phyloP scores from a whole-genome alignment of 2,888 invertebrate species.

The Aleiodes testaceus region DNA sequence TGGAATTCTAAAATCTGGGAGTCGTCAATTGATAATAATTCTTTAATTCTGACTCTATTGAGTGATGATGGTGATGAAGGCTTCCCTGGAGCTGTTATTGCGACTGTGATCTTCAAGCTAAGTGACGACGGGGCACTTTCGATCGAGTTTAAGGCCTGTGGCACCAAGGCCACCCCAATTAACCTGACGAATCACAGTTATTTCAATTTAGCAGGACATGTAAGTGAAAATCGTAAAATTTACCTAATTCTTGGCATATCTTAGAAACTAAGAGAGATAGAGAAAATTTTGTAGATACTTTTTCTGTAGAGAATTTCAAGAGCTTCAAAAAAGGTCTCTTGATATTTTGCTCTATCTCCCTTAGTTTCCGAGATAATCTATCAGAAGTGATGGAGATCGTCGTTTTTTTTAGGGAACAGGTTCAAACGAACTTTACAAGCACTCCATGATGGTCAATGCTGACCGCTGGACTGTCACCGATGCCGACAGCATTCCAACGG shows the following conservation, averaged over 20 bases:
- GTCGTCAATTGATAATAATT: conserved; percentile 58
- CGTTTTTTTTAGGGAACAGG: conserved; percentile 76
- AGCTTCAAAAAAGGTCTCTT: no score
- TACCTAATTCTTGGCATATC: neutral
- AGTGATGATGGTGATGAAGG: conserved; percentile 90
- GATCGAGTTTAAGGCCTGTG: conserved; percentile 84
- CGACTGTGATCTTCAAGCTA: conserved; percentile 82
- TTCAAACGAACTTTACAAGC: conserved; percentile 79
- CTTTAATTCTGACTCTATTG: conserved; percentile 82
- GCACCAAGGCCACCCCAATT: conserved; percentile 86
- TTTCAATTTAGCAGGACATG: conserved; percentile 95
- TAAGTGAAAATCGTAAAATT: conserved; percentile 69
- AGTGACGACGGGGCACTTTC: conserved; percentile 83
- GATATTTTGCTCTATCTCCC: no score
- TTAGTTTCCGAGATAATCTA: neutral
- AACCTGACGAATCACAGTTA: conserved; percentile 92
- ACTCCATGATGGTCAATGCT: conserved; percentile 83
- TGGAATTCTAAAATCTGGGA: conserved; percentile 81
- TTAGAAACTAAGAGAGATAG: no score
- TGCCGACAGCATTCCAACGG: conserved; percentile 82
- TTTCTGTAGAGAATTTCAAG: no score
- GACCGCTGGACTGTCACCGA: conserved; percentile 84
- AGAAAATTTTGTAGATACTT: no score
- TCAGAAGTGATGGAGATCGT: neutral
- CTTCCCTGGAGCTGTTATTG: conserved; percentile 88